These are phyloP conservation scores for Ochlodes sylvanus DNA, from an alignment of 2,888 invertebrate genomes.

Conservation along the genomic window DNA sequence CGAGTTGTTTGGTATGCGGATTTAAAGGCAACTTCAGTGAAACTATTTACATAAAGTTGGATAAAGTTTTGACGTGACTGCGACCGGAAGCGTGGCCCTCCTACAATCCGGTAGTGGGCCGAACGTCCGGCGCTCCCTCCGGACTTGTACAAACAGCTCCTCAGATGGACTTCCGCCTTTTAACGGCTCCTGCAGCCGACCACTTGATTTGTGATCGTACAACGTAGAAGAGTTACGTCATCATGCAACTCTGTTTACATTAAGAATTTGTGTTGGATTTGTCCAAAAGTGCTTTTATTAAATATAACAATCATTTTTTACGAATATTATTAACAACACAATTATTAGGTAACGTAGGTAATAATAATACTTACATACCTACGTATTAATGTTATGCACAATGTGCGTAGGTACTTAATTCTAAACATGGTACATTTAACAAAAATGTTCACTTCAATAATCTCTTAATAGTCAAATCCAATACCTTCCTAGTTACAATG, in stretches of 20 bases:
- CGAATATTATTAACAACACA: too few species aligned
- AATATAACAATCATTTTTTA: too few species aligned
- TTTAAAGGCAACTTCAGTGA: constrained; percentile 1
- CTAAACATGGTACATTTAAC: too few species aligned
- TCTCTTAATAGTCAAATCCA: too few species aligned
- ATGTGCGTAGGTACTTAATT: too few species aligned
- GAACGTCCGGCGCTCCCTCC: constrained; percentile 62
- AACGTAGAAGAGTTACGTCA: constrained; percentile 1
- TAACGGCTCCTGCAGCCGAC: constrained; percentile 57
- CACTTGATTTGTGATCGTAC: constrained; percentile 25
- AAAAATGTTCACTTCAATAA: too few species aligned
- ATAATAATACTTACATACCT: too few species aligned
- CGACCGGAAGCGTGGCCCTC: constrained; percentile 69
- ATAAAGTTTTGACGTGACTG: constrained; percentile 47
- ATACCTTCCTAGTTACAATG: background rate
- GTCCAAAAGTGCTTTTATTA: too few species aligned
- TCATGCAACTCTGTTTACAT: constrained; percentile 1
- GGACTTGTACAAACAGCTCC: constrained; percentile 50
- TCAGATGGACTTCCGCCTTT: constrained; percentile 81
- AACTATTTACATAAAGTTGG: constrained; percentile 53
- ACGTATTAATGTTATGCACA: too few species aligned
- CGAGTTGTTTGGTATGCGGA: background rate
- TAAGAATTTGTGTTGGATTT: background rate
- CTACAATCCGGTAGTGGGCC: constrained; percentile 64
- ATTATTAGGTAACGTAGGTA: too few species aligned